Evolutionary conservation across 2,797 vertebrate genomes (phyloP), one percentile per base, ranked within the genome.

Genomic region (Lepus townsendii): DNA sequence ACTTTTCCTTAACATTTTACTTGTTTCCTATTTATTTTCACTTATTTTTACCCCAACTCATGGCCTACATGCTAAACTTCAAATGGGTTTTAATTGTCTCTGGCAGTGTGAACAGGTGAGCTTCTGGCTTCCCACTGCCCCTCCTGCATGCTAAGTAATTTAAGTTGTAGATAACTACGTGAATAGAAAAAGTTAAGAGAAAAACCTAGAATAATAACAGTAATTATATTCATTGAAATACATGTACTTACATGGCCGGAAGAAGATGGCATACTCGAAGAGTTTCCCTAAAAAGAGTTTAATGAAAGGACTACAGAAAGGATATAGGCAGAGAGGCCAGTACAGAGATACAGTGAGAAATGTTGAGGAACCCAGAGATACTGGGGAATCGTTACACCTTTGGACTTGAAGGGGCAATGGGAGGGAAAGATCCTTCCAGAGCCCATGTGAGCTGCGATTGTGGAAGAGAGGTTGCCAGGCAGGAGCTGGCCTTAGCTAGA

Each of bases 1-100:
- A 57, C 14, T 57, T 57, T 57, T 57, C 16, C 17, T 57, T 57
- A 57, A 57, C 14, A 65, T 65, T 69, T 3, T 71, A 32, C 30
- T 89, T 62, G 50, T 78, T 96, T 83, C 54, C 92, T 26, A 88
- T 84, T 82, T 90, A 19, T 73, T 93, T 77, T 79, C 22, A 79
- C 66, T 83, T 54, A 5, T 88, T 87, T 93, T 77, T 14, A 69
- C 12, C 27, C 52, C 30, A 86, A 27, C 16, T 84, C 62, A 69
- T 38, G 35, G 77, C 32, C 4, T 8, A 13, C 0, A 63, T 27
- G n/a, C 57, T 54, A 72, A 26, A 26, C 75, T 85, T 68, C 69
- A 73, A 72, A 84, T 12, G 24, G 27, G 73, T 79, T 83, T 91
- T 72, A 73, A 54, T 20, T 60, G 63, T 85, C 27, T 57, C 88